Evolutionary conservation across 2,797 vertebrate genomes (phyloP).

Genomic region (Protonibea diacanthus): DNA sequence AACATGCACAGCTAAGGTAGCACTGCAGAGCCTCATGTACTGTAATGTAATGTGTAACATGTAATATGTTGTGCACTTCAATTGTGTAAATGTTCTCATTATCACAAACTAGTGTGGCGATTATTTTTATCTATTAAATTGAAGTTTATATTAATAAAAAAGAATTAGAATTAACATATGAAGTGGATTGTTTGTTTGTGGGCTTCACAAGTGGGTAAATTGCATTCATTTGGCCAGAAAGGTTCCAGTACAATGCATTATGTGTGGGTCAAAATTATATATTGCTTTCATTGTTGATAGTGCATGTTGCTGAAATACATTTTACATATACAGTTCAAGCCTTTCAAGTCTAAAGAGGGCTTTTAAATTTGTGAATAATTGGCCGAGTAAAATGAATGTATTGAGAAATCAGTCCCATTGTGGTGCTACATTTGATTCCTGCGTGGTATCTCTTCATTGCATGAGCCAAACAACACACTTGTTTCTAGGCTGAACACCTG

Average conservation of each 20-base stretch:
- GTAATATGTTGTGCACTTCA: slow-evolving; percentile 3
- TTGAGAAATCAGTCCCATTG: background rate
- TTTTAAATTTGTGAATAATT: background rate
- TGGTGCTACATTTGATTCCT: background rate
- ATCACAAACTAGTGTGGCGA: slow-evolving; percentile 1
- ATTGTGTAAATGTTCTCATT: background rate
- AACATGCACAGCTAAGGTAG: slow-evolving; percentile 25
- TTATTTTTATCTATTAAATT: background rate
- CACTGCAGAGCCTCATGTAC: slow-evolving; percentile 8
- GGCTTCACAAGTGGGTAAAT: background rate
- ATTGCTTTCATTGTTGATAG: slow-evolving; percentile 9
- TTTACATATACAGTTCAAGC: background rate
- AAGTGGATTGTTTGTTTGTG: background rate
- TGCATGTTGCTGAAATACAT: slow-evolving; percentile 1
- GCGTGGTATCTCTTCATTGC: background rate
- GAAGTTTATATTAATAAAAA: background rate
- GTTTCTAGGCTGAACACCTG: background rate
- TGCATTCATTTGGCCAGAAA: background rate
- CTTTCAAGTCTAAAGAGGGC: background rate
- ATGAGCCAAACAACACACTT: background rate
- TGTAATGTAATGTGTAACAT: background rate
- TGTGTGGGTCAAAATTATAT: slow-evolving; percentile 8
- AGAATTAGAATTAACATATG: background rate
- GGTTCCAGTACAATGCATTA: background rate
- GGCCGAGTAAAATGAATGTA: background rate